Conservation (phyloP, 2,888 invertebrate species). For the Rhabditophanes sp. region DNA sequence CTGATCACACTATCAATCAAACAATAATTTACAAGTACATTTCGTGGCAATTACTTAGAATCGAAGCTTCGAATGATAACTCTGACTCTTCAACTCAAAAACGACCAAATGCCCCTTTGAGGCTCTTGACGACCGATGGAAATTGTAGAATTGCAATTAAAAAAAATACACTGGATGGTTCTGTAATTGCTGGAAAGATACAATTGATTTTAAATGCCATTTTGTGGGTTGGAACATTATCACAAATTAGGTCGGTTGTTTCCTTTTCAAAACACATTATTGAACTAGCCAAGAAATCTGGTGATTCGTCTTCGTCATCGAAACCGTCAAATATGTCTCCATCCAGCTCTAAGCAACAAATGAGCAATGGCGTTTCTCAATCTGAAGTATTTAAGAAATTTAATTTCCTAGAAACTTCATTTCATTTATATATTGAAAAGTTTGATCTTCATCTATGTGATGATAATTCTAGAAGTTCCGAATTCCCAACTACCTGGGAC, state of each 20-base stretch:
- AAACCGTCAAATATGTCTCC: no score
- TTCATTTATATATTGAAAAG: constrained; percentile 69
- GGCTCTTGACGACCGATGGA: constrained; percentile 80
- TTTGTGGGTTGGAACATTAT: constrained; percentile 62
- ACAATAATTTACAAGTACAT: constrained; percentile 84
- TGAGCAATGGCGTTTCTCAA: no score
- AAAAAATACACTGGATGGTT: constrained; percentile 67
- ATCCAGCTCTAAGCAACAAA: no score
- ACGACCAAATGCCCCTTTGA: constrained; percentile 54
- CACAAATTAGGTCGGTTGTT: constrained; percentile 46
- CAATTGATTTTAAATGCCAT: constrained; percentile 83
- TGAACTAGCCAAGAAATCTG: constrained; percentile 59
- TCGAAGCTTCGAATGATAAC: constrained; percentile 63
- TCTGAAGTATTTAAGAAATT: constrained; percentile 47
- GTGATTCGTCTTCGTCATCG: no score
- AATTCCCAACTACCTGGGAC: constrained; percentile 37
- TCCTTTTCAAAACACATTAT: constrained; percentile 68
- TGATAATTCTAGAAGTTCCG: constrained; percentile 50
- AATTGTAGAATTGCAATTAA: constrained; percentile 85
- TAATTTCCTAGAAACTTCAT: constrained; percentile 91
- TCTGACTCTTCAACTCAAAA: constrained; percentile 8
- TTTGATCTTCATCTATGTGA: constrained; percentile 91
- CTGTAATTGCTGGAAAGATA: constrained; percentile 73
- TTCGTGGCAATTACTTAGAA: constrained; percentile 86
- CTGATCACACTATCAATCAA: constrained; percentile 71